Base-by-base conservation (phyloP, 2,888 invertebrate species). In the Cartodere bifasciata region DNA sequence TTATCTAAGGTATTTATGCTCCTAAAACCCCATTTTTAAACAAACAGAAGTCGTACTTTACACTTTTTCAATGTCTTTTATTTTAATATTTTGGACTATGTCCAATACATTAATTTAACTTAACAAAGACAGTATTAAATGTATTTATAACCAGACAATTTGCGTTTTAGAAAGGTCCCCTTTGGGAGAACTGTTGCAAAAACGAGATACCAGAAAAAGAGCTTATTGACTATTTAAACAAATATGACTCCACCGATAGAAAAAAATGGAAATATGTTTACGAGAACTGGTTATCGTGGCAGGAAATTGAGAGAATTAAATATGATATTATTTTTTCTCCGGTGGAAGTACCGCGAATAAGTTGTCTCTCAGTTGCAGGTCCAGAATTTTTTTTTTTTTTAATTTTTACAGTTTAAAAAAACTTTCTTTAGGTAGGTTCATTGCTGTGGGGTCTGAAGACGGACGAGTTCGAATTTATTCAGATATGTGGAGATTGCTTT, bases 391-490 rank as follows among this genome's bases (percentile, higher is more conserved):
- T 10, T 11, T 13, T 4, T 16, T 24, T 33, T 23, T 6, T 16
- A 25, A 16, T 13, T 31, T 9, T 27, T 27, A 11, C 9, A 9
- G 11, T 9, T 24, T 24, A 7, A 3, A 16, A 4, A 16, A 27
- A 20, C 11, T 31, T 23, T 32, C 42, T 42, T 25, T 37, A 52
- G 50, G 48, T 13, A 40, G 47, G 4, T 52, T 48, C 23, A 52
- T 57, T 37, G 58, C 57, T 23, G 47, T 57, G 5, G 58, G 58
- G 5, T 52, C 54, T 9, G 55, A 56, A 37, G 56, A 56, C 43
- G 58, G 58, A 2, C 43, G 55, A 28, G 43, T 58, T 12, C 46
- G 47, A 37, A 42, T 58, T 14, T 57, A 46, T 32, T 53, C 47
- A 4, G 46, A 44, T 17, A 39, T 48, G 20, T 56, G 56, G 56